phyloP scores from a whole-genome alignment of 2,113 vertebrate species.

The Maccullochella peelii region DNA sequence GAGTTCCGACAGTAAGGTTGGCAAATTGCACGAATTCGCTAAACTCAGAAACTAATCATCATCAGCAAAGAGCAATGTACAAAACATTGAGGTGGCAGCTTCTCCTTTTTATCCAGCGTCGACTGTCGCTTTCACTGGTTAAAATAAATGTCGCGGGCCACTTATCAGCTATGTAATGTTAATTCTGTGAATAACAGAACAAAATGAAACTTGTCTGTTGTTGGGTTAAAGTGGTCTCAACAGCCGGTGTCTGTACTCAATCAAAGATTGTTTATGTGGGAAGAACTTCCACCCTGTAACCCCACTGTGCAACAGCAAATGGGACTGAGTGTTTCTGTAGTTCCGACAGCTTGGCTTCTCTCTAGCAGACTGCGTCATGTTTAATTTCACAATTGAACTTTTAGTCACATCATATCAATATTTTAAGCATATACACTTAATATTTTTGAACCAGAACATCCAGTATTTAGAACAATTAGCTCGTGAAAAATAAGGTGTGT shows the following conservation, averaged over 20 bases:
- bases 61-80: background rate
- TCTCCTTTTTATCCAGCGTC: background rate
- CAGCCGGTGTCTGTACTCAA: background rate
- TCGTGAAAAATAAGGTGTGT: background rate
- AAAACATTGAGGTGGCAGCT: background rate
- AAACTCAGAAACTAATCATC: background rate
- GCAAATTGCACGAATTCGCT: background rate
- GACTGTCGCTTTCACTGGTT: background rate
- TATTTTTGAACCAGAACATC: background rate
- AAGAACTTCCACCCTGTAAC: background rate
- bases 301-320: no score
- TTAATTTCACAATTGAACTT: background rate
- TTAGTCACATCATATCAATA: background rate
- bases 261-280: background rate
- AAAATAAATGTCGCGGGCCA: background rate
- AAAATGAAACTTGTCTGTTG: background rate
- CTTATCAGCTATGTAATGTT: background rate
- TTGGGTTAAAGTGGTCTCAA: background rate
- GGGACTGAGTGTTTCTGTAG: background rate
- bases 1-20: background rate
- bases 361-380: background rate
- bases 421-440: background rate
- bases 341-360: background rate
- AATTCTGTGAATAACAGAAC: background rate
- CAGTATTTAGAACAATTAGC: background rate